These are phyloP conservation scores for Malaclemys terrapin DNA, from an alignment of 2,113 vertebrate species.

Conservation along the genomic window DNA sequence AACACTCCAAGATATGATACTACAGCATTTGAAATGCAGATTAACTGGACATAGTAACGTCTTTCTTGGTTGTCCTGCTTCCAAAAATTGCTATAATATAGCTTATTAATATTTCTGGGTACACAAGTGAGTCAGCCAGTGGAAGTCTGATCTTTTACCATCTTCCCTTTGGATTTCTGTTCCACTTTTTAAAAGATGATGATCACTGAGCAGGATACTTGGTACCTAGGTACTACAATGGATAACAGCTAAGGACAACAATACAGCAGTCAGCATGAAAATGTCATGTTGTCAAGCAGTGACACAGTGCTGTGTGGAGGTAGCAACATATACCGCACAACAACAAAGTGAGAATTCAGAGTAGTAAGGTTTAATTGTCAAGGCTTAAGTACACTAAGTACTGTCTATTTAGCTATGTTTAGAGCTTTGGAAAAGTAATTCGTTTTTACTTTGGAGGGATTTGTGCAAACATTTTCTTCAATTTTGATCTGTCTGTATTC, in stretches of 20 bases:
- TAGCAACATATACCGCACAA: background rate
- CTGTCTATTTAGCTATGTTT: constrained; percentile 9
- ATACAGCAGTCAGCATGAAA: background rate
- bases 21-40: background rate
- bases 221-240: background rate
- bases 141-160: background rate
- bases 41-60: background rate
- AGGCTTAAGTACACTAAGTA: background rate
- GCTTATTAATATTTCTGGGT: background rate
- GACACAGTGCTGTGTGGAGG: background rate
- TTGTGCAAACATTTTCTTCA: background rate
- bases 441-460: background rate
- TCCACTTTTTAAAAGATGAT: background rate
- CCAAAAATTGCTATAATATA: background rate
- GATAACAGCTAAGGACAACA: background rate
- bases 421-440: constrained; percentile 31
- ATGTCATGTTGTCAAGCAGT: background rate
- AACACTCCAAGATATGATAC: constrained; percentile 55
- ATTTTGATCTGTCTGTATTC: background rate
- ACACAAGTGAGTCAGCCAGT: background rate
- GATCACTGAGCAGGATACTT: background rate
- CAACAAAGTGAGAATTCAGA: background rate
- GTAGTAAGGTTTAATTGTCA: background rate
- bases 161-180: background rate
- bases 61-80: background rate